Evolutionary conservation across 1,140 invertebrate species (phyloP).

Genomic region (Hormaphis cornu): DNA sequence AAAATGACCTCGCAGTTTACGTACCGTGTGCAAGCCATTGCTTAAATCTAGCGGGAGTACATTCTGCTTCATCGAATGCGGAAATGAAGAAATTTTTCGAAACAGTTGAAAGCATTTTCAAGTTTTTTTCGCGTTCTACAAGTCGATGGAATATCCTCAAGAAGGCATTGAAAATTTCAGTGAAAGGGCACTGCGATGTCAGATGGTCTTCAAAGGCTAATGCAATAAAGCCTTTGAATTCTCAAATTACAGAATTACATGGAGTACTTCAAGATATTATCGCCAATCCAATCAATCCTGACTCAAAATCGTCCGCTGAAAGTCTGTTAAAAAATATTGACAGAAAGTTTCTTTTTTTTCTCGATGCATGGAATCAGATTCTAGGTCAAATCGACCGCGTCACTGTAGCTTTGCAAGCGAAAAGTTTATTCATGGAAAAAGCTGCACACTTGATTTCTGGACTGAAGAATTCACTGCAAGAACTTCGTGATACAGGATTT

Average conservation of each 20-base stretch:
- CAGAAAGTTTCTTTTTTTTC: neutral
- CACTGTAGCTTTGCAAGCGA: neutral
- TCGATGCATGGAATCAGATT: neutral
- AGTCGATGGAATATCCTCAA: neutral
- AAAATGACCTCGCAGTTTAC: neutral
- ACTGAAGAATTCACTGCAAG: neutral
- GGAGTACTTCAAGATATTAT: neutral
- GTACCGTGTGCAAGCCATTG: constrained; percentile 12
- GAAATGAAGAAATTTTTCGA: neutral
- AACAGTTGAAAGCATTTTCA: neutral
- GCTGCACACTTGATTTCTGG: neutral
- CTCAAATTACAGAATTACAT: too few relatives aligned
- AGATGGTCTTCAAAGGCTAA: neutral
- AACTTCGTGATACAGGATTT: neutral
- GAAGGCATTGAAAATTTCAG: neutral
- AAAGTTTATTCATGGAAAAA: neutral
- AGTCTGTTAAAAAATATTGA: neutral
- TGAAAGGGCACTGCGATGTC: neutral
- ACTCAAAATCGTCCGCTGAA: neutral
- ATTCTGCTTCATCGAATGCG: constrained; percentile 16
- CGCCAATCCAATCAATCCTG: neutral
- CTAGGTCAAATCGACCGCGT: neutral
- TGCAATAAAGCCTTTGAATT: neutral
- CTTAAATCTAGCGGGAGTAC: constrained; percentile 8
- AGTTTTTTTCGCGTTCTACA: neutral